A percentile compares a stretch with the other conserved stretches of the same genome.
These are phyloP conservation scores for Gnathonemus longibarbis DNA, from an alignment of 2,113 vertebrate species.

Conservation along the genomic window DNA sequence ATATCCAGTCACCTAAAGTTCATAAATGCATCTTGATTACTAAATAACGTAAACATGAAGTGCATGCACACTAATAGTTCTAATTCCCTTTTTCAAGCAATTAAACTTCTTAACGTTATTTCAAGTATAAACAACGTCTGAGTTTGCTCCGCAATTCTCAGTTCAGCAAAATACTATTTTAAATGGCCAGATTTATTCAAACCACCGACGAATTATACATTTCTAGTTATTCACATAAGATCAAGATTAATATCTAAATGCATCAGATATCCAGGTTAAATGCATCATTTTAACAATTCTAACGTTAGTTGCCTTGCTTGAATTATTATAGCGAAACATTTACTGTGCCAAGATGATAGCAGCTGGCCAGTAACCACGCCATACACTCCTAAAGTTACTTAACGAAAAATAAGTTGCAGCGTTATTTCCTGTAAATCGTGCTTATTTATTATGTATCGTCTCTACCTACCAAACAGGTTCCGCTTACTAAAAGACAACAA, in stretches of 20 bases:
- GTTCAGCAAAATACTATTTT: neutral
- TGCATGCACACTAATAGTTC: neutral
- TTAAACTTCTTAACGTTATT: neutral
- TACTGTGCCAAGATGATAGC: neutral
- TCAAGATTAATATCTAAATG: neutral
- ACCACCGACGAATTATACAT: neutral
- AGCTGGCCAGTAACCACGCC: neutral
- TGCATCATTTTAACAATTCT: neutral
- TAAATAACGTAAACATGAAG: neutral
- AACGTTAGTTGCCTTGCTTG: neutral
- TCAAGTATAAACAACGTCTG: neutral
- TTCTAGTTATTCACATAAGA: neutral
- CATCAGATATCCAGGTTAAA: neutral
- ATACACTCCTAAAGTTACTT: neutral
- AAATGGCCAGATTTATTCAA: neutral
- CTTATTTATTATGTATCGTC: neutral
- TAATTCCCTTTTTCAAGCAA: neutral
- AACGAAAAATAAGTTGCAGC: neutral
- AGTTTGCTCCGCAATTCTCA: neutral
- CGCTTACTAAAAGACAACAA: neutral
- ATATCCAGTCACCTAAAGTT: neutral
- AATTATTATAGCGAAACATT: neutral
- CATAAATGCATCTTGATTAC: neutral
- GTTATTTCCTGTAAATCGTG: neutral
- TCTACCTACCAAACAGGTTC: neutral